Conservation (phyloP, 2,888 invertebrate genomes). For the Acleris holmiana region DNA sequence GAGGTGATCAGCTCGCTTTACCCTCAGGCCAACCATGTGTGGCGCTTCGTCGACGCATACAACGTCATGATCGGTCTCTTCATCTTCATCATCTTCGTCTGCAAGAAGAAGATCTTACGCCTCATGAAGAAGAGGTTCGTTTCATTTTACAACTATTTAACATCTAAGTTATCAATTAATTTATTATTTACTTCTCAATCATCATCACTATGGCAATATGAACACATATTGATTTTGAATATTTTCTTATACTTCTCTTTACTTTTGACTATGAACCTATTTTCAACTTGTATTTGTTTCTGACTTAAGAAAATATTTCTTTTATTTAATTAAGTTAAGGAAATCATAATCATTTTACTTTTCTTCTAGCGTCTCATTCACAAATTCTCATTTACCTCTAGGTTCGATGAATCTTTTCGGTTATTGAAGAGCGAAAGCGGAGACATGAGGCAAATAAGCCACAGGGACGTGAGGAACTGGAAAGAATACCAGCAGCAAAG, state of each 20-base stretch:
- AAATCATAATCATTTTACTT: background rate
- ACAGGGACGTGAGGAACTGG: slow-evolving; percentile 45
- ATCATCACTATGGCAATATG: no score
- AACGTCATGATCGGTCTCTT: slow-evolving; percentile 88
- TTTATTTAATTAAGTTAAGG: no score
- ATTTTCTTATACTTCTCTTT: no score
- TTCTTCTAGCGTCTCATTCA: background rate
- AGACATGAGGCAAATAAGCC: slow-evolving; percentile 46
- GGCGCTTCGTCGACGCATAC: slow-evolving; percentile 86
- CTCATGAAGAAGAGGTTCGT: slow-evolving; percentile 85
- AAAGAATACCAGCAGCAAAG: slow-evolving; percentile 49
- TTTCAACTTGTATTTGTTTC: no score
- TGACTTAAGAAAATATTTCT: no score
- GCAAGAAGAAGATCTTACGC: slow-evolving; percentile 87
- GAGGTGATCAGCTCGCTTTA: slow-evolving; percentile 87
- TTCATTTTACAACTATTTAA: slow-evolving; percentile 10
- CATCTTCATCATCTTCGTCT: slow-evolving; percentile 90
- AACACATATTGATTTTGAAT: no score
- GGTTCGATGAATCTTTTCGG: slow-evolving; percentile 59
- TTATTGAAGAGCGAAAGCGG: slow-evolving; percentile 45
- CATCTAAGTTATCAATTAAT: no score
- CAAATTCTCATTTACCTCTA: slow-evolving; percentile 47
- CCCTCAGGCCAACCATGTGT: slow-evolving; percentile 73
- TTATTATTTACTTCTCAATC: no score
- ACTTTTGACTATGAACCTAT: no score